phyloP scores from a whole-genome alignment of 2,113 vertebrate species.

The Arothron firmamentum region DNA sequence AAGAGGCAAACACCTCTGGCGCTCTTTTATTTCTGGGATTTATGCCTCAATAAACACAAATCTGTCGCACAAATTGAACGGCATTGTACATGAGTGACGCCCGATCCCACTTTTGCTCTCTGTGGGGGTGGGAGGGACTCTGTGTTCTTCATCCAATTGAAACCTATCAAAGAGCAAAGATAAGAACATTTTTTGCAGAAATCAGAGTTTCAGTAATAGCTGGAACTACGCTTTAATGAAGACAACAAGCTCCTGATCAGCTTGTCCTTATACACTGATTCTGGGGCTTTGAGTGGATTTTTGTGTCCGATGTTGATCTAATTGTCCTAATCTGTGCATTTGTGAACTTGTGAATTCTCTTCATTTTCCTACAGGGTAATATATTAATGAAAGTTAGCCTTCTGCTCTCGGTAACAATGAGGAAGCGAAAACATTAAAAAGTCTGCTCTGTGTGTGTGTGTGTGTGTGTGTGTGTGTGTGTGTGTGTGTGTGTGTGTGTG shows the following conservation, averaged over 20 bases:
- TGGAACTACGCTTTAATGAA: too few relatives aligned
- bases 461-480: constrained; percentile 8
- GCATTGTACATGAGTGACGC: too few relatives aligned
- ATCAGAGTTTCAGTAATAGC: too few relatives aligned
- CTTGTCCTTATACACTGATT: too few relatives aligned
- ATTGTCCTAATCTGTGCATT: background rate
- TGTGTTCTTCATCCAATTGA: too few relatives aligned
- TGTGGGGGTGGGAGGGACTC: too few relatives aligned
- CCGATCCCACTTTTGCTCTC: too few relatives aligned
- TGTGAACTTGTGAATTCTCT: background rate
- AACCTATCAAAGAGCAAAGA: too few relatives aligned
- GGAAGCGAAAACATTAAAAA: constrained; percentile 7
- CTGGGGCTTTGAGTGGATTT: background rate
- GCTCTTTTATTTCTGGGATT: constrained; percentile 3
- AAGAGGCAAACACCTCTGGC: constrained; percentile 16
- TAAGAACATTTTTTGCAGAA: too few relatives aligned
- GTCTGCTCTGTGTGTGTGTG: constrained; percentile 4
- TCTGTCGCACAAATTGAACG: background rate
- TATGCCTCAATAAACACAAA: background rate
- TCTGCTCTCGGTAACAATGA: constrained; percentile 26
- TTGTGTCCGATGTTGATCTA: background rate
- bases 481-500: constrained; percentile 7
- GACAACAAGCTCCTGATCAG: too few relatives aligned
- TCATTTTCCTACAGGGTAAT: constrained; percentile 8
- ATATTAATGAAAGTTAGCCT: constrained; percentile 19